A percentile compares a stretch with the other conserved stretches of the same genome.
Conservation (phyloP, 2,888 invertebrate species). For the Temnothorax unifasciatus region DNA sequence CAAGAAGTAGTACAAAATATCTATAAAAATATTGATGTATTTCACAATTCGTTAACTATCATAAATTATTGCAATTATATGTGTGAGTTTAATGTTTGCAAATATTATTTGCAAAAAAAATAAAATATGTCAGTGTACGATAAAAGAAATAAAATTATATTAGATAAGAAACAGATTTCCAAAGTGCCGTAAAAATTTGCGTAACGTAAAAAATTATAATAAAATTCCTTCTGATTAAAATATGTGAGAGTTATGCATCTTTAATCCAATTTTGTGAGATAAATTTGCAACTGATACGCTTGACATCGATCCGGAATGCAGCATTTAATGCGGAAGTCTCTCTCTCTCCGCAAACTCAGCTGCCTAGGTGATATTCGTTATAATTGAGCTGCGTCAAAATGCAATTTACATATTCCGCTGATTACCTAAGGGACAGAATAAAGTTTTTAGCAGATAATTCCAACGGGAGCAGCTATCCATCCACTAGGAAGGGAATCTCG, state of each 20-base stretch:
- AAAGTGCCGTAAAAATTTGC: not conserved
- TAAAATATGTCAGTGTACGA: not conserved
- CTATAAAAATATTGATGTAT: slow-evolving; percentile 9
- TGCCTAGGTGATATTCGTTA: slow-evolving; percentile 35
- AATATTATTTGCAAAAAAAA: not conserved
- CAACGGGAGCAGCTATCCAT: slow-evolving; percentile 57
- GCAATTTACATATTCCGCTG: slow-evolving; percentile 54
- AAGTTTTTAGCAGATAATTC: slow-evolving; percentile 57
- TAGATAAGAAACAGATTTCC: not conserved
- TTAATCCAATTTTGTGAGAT: not conserved
- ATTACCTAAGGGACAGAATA: slow-evolving; percentile 46
- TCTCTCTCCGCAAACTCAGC: slow-evolving; percentile 28
- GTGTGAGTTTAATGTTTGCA: not conserved
- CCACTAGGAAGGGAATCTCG: slow-evolving; percentile 44
- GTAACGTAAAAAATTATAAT: not conserved
- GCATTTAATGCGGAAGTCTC: slow-evolving; percentile 26
- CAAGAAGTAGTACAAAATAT: not conserved
- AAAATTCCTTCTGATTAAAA: not conserved
- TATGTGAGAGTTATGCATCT: not conserved
- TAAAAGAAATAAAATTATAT: not conserved
- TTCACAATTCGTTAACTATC: not conserved
- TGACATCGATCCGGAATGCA: slow-evolving; percentile 31
- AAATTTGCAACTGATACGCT: not conserved
- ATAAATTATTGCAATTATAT: not conserved
- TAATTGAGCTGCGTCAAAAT: slow-evolving; percentile 53